A percentile compares a stretch with the other conserved stretches of the same genome.
These are phyloP conservation scores for Aegypius monachus DNA, from an alignment of 2,113 vertebrate species.

Conservation along the genomic window DNA sequence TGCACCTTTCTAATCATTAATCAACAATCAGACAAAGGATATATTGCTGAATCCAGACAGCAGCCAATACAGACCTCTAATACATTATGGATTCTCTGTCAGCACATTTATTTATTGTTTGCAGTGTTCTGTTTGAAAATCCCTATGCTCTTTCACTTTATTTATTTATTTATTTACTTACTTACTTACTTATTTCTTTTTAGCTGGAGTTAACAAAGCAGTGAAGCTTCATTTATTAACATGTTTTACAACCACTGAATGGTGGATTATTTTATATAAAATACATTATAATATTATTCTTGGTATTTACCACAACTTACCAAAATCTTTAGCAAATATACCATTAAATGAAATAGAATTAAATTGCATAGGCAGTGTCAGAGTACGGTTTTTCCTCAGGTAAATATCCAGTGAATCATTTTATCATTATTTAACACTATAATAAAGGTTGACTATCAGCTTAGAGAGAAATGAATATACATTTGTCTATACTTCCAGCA, in stretches of 20 bases:
- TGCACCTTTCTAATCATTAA: conserved; percentile 3
- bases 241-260: not conserved
- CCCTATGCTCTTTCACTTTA: not conserved
- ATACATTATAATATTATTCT: not conserved
- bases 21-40: conserved; percentile 32
- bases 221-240: not conserved
- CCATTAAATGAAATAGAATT: not conserved
- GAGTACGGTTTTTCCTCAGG: not conserved
- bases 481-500: not conserved
- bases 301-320: not conserved
- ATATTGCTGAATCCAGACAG: conserved; percentile 10
- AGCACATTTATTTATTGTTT: conserved; percentile 23
- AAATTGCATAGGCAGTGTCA: not conserved
- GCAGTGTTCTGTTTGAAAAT: conserved; percentile 21
- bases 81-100: conserved; percentile 27
- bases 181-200: not conserved
- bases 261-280: not conserved
- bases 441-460: not conserved
- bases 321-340: not conserved
- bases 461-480: not conserved
- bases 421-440: not conserved
- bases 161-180: not conserved
- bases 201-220: conserved; percentile 3
- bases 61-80: conserved; percentile 28
- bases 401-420: not conserved